A percentile compares a stretch with the other conserved stretches of the same genome.
Conservation (phyloP, 2,113 vertebrate genomes). For the Genyomyrus donnyi region DNA sequence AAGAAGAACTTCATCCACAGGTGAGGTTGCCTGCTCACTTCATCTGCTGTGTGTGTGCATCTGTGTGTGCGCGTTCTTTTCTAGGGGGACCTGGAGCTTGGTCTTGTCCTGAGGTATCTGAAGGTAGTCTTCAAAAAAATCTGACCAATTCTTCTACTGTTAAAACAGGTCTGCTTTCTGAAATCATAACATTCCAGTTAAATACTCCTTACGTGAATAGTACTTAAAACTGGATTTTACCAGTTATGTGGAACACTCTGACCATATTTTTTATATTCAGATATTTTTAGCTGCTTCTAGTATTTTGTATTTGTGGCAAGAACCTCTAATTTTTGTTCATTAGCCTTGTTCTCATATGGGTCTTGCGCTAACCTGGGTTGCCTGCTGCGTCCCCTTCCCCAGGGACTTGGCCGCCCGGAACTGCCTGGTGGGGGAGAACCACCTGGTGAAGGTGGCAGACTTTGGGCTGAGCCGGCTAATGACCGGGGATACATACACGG, state of each 20-base stretch:
- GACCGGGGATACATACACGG: conserved; percentile 93
- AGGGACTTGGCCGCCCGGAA: conserved; percentile 96
- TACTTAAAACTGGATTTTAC: neutral
- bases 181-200: neutral
- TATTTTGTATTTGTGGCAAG: neutral
- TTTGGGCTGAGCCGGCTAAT: conserved; percentile 94
- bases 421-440: conserved; percentile 96
- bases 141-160: neutral
- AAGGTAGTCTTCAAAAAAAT: neutral
- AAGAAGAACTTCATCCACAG: conserved; percentile 99
- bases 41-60: neutral
- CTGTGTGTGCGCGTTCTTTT: neutral
- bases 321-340: neutral
- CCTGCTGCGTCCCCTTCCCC: neutral
- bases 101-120: neutral
- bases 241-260: neutral
- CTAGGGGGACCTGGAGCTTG: neutral
- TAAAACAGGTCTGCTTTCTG: neutral
- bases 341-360: neutral
- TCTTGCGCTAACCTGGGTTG: neutral
- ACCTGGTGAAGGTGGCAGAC: conserved; percentile 97
- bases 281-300: neutral
- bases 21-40: conserved; percentile 47
- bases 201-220: neutral
- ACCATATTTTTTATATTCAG: neutral